Conservation (phyloP, 2,888 invertebrate genomes). For the Zeuzera pyrina region DNA sequence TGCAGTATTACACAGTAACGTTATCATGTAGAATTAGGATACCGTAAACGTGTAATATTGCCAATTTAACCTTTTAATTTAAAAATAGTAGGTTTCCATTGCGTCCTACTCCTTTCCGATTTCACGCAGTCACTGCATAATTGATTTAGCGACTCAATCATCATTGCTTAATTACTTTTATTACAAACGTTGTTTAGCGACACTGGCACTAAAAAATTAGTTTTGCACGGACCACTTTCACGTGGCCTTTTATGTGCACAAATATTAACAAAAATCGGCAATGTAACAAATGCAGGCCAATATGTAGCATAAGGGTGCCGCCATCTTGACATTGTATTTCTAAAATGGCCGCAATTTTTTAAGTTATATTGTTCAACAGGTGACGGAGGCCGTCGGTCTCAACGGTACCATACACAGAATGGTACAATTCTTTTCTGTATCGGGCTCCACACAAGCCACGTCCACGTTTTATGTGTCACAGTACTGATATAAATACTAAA, state of each 20-base stretch:
- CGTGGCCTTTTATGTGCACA: constrained; percentile 12
- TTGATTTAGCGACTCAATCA: constrained; percentile 47
- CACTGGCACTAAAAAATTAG: constrained; percentile 38
- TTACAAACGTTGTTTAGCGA: constrained; percentile 26
- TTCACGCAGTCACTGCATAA: constrained; percentile 54
- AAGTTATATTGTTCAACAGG: constrained; percentile 74
- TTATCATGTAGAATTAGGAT: constrained; percentile 29
- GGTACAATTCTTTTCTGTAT: constrained; percentile 76
- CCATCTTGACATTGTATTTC: constrained; percentile 23
- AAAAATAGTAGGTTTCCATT: constrained; percentile 9
- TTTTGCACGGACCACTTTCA: constrained; percentile 31
- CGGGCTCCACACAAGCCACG: constrained; percentile 74
- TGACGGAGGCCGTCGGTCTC: constrained; percentile 75
- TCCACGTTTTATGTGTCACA: constrained; percentile 77
- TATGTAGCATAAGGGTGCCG: constrained; percentile 14
- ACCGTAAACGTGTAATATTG: constrained; percentile 12
- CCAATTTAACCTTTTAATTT: constrained; percentile 36
- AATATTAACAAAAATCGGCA: constrained; percentile 7
- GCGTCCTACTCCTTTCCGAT: constrained; percentile 34
- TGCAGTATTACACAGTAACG: no score
- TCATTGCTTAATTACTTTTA: constrained; percentile 52
- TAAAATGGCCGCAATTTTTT: constrained; percentile 54
- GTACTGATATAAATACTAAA: constrained; percentile 57
- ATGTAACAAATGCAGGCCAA: constrained; percentile 5
- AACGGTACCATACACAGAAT: constrained; percentile 76